Percentiles rank a stretch among this genome's conserved stretches.
Evolutionary conservation across 2,888 invertebrate genomes (phyloP).

Genomic region (Augochlorella aurata): DNA sequence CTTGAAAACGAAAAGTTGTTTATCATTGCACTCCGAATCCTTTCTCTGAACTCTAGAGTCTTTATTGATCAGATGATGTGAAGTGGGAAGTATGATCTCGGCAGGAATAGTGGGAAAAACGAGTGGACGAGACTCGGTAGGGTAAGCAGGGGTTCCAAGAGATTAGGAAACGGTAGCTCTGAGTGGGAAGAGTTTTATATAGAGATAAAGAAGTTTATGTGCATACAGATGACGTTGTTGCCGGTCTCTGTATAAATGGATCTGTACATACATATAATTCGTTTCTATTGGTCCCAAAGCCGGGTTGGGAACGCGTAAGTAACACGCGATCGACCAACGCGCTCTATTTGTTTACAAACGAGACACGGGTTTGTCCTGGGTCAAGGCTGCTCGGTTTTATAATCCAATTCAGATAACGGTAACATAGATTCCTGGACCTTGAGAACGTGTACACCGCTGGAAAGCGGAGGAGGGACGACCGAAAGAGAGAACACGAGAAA

Average conservation of each 20-base stretch:
- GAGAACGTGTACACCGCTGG: constrained; percentile 1
- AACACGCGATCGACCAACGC: constrained; percentile 24
- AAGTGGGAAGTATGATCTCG: too few species aligned
- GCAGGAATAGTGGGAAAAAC: too few species aligned
- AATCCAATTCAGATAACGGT: constrained; percentile 71
- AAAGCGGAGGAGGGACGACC: constrained; percentile 15
- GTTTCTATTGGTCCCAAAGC: neutral
- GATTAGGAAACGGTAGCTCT: neutral
- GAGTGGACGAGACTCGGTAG: too few species aligned
- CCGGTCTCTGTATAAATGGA: too few species aligned
- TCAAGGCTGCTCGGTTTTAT: constrained; percentile 68
- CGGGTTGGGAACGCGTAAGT: neutral
- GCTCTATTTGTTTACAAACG: constrained; percentile 47
- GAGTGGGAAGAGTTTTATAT: neutral
- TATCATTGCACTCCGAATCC: too few species aligned
- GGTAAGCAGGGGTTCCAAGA: neutral
- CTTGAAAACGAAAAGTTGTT: too few species aligned
- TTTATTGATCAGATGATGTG: too few species aligned
- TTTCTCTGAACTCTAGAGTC: too few species aligned
- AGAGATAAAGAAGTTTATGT: constrained; percentile 7
- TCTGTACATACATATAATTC: neutral
- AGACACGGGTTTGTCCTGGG: constrained; percentile 66
- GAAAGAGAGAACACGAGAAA: constrained; percentile 29
- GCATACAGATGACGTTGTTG: too few species aligned
- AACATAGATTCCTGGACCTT: constrained; percentile 52